Conservation (phyloP, 2,888 invertebrate species). For the Cheiracanthium punctorium region DNA sequence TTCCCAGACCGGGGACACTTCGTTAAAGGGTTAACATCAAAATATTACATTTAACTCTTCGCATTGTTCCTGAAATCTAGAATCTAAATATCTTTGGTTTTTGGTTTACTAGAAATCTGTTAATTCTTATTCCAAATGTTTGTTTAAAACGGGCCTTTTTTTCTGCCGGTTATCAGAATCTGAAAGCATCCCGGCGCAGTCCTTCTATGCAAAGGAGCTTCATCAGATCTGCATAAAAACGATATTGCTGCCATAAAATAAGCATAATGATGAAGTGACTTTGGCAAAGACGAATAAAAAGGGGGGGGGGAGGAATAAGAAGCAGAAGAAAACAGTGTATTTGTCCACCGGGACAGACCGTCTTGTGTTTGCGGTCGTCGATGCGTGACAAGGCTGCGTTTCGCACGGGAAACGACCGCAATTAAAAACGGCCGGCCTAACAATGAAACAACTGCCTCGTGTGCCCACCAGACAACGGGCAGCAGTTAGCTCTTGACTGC, state of each 20-base stretch:
- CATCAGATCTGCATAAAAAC: not conserved
- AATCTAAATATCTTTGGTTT: no score
- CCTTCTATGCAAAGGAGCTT: not conserved
- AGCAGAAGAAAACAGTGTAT: not conserved
- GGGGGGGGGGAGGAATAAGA: no score
- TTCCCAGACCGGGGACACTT: no score
- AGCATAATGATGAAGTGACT: no score
- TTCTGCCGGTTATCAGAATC: not conserved
- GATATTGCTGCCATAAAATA: no score
- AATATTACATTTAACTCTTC: no score
- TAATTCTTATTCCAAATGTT: no score
- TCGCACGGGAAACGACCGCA: slow-evolving; percentile 59
- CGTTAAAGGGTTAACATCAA: no score
- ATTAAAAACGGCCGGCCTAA: slow-evolving; percentile 32
- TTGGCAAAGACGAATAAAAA: not conserved
- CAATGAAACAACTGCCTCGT: slow-evolving; percentile 30
- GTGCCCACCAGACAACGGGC: not conserved
- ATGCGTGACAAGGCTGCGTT: slow-evolving; percentile 37
- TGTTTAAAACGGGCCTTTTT: no score
- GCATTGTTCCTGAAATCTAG: no score
- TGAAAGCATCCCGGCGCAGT: not conserved
- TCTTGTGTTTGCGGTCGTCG: not conserved
- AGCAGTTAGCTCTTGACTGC: not conserved
- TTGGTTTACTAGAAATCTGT: no score
- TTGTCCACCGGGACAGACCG: slow-evolving; percentile 6